Percentiles rank a stretch among this genome's conserved stretches.
phyloP scores from a whole-genome alignment of 2,888 invertebrate genomes.

The Himalopsyche japonica region DNA sequence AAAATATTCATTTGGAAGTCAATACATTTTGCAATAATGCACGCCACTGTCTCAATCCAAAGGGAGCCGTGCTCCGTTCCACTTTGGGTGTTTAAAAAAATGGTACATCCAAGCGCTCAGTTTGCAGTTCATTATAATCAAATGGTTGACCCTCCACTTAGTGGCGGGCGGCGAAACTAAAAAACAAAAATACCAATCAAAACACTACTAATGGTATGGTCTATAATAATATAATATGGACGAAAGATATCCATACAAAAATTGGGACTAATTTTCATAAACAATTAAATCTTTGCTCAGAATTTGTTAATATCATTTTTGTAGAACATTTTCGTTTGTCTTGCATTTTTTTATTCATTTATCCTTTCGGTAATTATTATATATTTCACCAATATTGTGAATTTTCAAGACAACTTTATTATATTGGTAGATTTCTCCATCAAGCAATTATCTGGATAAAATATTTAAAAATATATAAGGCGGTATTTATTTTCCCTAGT shows the following conservation, averaged over 20 bases:
- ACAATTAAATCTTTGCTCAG: not conserved
- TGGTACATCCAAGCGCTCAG: conserved; percentile 2
- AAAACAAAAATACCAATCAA: not conserved
- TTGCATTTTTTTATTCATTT: too few species aligned
- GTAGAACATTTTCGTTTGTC: too few species aligned
- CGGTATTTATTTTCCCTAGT: too few species aligned
- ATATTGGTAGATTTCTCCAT: too few species aligned
- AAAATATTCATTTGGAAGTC: too few species aligned
- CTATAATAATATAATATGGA: not conserved
- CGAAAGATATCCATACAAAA: not conserved
- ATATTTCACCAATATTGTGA: too few species aligned
- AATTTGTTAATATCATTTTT: too few species aligned
- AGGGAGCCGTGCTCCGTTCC: conserved; percentile 8
- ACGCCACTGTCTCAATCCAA: not conserved
- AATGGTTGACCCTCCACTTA: conserved; percentile 17
- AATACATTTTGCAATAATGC: not conserved
- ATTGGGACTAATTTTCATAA: not conserved
- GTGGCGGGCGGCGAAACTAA: conserved; percentile 4
- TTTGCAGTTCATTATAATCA: conserved; percentile 15
- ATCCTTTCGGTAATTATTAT: too few species aligned
- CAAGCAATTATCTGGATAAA: too few species aligned
- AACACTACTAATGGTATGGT: not conserved
- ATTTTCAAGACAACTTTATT: too few species aligned
- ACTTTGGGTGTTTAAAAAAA: conserved; percentile 1
- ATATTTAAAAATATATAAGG: too few species aligned